Conservation (phyloP, 2,113 vertebrate genomes). For the Ictalurus furcatus region DNA sequence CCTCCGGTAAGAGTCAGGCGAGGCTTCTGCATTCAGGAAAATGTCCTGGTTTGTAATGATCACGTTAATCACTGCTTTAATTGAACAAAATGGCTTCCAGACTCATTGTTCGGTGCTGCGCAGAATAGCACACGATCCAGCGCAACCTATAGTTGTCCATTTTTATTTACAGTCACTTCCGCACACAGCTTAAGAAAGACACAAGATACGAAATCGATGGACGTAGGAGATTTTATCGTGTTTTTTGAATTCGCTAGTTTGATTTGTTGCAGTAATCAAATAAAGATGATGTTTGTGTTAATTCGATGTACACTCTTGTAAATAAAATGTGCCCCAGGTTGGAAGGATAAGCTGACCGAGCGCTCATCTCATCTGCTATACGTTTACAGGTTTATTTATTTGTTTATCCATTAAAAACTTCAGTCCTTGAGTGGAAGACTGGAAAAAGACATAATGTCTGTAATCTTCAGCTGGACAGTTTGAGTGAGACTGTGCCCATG, state of each 20-base stretch:
- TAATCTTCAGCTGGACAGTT: background rate
- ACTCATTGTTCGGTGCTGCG: background rate
- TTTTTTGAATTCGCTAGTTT: background rate
- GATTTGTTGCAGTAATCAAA: background rate
- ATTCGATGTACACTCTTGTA: background rate
- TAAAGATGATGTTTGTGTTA: background rate
- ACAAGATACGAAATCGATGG: background rate
- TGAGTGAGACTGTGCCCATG: no score
- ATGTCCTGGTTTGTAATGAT: no score
- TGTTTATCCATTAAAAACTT: no score
- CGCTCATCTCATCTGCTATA: background rate
- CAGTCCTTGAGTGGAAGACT: no score
- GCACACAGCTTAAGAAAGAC: background rate
- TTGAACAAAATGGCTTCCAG: background rate
- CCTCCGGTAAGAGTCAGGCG: no score
- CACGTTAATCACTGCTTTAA: no score
- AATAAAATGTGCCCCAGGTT: no score
- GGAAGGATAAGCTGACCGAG: background rate
- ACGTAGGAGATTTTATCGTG: background rate
- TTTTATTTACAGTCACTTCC: no score
- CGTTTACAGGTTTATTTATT: background rate
- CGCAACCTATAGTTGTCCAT: background rate
- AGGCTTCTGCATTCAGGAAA: no score
- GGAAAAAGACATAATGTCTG: no score
- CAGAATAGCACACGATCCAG: background rate